Evolutionary conservation across 2,888 invertebrate species (phyloP), one percentile per base, ranked within the genome.

Genomic region (Anorthoa munda): DNA sequence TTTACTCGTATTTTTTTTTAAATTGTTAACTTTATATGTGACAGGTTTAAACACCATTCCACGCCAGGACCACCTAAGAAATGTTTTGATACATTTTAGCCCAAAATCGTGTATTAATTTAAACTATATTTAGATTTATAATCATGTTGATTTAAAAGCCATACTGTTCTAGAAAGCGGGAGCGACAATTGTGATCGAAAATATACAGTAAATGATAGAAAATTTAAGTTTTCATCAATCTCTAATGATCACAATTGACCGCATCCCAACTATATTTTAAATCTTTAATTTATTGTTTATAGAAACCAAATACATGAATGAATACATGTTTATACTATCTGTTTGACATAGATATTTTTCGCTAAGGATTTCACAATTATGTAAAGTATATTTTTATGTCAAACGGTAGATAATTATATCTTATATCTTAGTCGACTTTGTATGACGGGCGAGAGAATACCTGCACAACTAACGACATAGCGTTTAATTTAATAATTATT

Each of bases 31-130:
- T 66, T 60, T 72, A 31, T 81, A 77, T 65, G 75, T 84, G 86
- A 81, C 87, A 87, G 84, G 82, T 86, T 84, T 86, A 79, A 83
- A 84, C 88, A 89, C 82, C 91, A 92, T 92, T 92, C 92, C 92
- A 92, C 87, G 80, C 71, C 83, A 80, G 69, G 81, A 89, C 88
- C 90, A 90, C 88, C 89, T 85, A 83, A 70, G 77, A 85, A 81
- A 82, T 82, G 79, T 79, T 83, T 75, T 63, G 75, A n/a, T 66
- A 81, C 75, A 81, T 81, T 86, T 75, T 78, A 85, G 75, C 84
- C 80, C 84, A 86, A 74, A 74, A 87, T 85, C 84, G 79, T 83
- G 78, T 84, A 87, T 83, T 86, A 85, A 85, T 83, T 83, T 84
- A 79, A 86, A 66, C 15, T 85, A 78, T 87, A 85, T 86, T 86